Percentiles rank a stretch among this genome's conserved stretches.
Conservation (phyloP, 1,140 invertebrate genomes). For the Mizuhopecten yessoensis region DNA sequence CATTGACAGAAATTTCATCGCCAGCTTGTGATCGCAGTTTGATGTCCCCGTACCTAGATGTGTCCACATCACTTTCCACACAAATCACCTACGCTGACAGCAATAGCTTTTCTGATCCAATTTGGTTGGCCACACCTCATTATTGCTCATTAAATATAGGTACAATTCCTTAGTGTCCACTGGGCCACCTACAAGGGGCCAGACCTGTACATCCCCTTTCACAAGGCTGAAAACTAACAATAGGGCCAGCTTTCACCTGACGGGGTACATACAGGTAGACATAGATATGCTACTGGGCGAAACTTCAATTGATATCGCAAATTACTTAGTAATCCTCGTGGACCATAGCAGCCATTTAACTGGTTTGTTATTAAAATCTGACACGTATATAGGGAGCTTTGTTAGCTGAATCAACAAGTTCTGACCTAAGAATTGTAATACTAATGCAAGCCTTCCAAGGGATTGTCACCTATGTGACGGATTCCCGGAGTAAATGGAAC, state of each 20-base stretch:
- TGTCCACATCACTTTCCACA: too few species aligned
- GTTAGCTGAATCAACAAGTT: background rate
- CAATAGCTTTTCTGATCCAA: too few species aligned
- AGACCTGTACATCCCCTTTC: background rate
- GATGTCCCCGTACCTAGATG: too few species aligned
- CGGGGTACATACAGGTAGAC: background rate
- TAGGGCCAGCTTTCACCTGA: background rate
- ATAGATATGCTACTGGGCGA: background rate
- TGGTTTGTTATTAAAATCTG: background rate
- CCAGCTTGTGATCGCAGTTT: too few species aligned
- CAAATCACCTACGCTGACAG: too few species aligned
- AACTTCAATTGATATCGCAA: conserved; percentile 1
- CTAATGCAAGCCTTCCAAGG: too few species aligned
- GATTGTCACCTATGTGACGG: too few species aligned
- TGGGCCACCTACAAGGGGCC: conserved; percentile 15
- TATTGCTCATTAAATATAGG: conserved; percentile 15
- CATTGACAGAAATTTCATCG: too few species aligned
- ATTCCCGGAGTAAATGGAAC: too few species aligned
- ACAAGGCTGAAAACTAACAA: background rate
- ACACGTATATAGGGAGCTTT: background rate
- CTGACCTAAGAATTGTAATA: too few species aligned
- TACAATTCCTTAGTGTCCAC: conserved; percentile 25
- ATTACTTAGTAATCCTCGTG: background rate
- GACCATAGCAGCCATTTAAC: background rate
- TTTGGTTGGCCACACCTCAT: background rate